A percentile compares a stretch with the other conserved stretches of the same genome.
phyloP scores from a whole-genome alignment of 2,113 vertebrate species.

The Mobula birostris region DNA sequence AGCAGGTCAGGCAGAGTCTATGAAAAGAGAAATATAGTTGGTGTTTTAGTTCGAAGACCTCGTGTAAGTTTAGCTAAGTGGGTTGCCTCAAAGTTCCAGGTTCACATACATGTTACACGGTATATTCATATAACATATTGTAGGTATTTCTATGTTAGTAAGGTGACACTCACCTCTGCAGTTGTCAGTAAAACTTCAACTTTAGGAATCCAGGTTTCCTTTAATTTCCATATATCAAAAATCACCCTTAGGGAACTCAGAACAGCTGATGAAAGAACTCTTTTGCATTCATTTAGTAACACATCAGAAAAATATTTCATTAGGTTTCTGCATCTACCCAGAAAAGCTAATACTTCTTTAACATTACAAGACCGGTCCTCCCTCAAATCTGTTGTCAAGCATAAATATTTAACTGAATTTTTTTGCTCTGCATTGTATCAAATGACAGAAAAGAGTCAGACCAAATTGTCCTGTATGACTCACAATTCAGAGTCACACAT shows the following conservation, averaged over 20 bases:
- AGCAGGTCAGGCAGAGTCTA: too few relatives aligned
- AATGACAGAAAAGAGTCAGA: not conserved
- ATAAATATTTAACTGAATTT: not conserved
- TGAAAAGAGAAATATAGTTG: too few relatives aligned
- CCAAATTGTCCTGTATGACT: not conserved
- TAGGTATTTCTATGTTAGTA: too few relatives aligned
- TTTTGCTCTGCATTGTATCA: not conserved
- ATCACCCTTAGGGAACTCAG: not conserved
- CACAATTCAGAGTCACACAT: not conserved
- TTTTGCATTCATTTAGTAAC: not conserved
- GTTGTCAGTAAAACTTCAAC: not conserved
- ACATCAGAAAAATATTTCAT: not conserved
- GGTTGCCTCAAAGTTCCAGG: not conserved
- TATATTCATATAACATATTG: too few relatives aligned
- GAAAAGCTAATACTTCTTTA: not conserved
- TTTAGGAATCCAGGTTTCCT: not conserved
- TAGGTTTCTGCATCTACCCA: not conserved
- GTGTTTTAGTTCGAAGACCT: too few relatives aligned
- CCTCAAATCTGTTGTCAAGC: not conserved
- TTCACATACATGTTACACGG: not conserved
- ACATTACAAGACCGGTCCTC: not conserved
- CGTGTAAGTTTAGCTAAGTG: not conserved
- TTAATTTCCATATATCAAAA: not conserved
- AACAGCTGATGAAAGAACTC: not conserved
- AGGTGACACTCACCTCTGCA: not conserved